Evolutionary conservation across 2,888 invertebrate species (phyloP), one percentile per base, ranked within the genome.

Genomic region (Heliconius aoede): DNA sequence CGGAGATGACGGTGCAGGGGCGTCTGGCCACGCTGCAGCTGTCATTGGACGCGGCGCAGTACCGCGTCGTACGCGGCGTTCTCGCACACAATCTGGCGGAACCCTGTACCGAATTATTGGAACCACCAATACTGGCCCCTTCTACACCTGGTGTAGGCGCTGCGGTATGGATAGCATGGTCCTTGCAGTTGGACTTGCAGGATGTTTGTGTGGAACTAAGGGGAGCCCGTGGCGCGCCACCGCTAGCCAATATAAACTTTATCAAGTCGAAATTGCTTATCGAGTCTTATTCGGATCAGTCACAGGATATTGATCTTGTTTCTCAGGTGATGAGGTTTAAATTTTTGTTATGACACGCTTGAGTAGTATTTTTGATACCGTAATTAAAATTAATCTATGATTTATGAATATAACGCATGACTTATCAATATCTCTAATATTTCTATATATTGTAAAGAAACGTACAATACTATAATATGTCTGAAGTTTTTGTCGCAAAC

Each of bases 11-110:
- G 85, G 95, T 98, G 24, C 96, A 97, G 79, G 99, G 98, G 28
- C 96, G 96, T 46, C 93, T 99, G 78, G 97, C 98, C 3, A 97
- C 98, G 55, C 95, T 99, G 84, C 97, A 97, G 89, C 96, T 97
- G 79, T 96, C 97, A 65, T 90, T 99, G 76, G 97, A 98, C 92
- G 95, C 97, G 71, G 95, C 96, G 71, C 98, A 99, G 89, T 99
- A 98, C 91, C 97, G 97, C 88, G 93, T 99, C 62, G 95, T 99
- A 73, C 96, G 98, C 78, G 99, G 98, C 26, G 95, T 99, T 78
- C 94, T 99, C 11, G 95, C 96, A 3, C 97, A 97, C 91, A 99
- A 99, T 93, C 96, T 99, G 80, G 98, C 98, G 1, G 99, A 99
- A 90, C 95, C 95, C 83, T 95, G 86, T 78, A 84, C 83, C 80